These are phyloP conservation scores for Hyposoter didymator DNA, from an alignment of 2,888 invertebrate genomes.

Conservation along the genomic window DNA sequence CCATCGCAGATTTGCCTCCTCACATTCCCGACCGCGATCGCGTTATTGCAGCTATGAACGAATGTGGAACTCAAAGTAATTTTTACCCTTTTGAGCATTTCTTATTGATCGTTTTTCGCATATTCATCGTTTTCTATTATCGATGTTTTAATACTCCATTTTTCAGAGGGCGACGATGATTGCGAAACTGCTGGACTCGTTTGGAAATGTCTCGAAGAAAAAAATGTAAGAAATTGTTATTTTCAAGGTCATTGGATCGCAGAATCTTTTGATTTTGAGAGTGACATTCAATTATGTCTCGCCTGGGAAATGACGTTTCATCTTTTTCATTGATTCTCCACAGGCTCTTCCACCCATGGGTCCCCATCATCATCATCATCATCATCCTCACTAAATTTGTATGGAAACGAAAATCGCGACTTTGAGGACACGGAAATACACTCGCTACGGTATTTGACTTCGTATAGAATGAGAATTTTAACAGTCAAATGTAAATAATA, in stretches of 20 bases:
- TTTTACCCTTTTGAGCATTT: conserved; percentile 7
- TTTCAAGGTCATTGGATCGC: background rate
- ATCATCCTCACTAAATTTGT: background rate
- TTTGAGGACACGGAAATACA: background rate
- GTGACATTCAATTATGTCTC: background rate
- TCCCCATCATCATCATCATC: conserved; percentile 1
- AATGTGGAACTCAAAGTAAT: conserved; percentile 60
- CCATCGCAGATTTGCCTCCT: conserved; percentile 30
- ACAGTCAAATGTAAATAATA: background rate
- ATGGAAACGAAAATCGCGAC: background rate
- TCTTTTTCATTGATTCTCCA: background rate
- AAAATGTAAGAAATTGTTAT: conserved; percentile 52
- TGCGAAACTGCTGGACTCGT: conserved; percentile 65
- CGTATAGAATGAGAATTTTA: background rate
- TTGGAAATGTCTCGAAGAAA: conserved; percentile 56
- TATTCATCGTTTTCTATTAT: background rate
- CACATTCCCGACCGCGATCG: conserved; percentile 56
- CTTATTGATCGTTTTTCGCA: background rate
- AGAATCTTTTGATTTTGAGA: background rate
- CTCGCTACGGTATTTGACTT: conserved; percentile 10
- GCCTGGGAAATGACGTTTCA: background rate
- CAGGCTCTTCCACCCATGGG: conserved; percentile 22
- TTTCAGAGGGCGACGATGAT: conserved; percentile 63
- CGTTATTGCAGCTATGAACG: conserved; percentile 33
- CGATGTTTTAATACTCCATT: background rate